These are phyloP conservation scores for Melinopterus prodromus DNA, from an alignment of 2,888 invertebrate genomes.

Conservation along the genomic window DNA sequence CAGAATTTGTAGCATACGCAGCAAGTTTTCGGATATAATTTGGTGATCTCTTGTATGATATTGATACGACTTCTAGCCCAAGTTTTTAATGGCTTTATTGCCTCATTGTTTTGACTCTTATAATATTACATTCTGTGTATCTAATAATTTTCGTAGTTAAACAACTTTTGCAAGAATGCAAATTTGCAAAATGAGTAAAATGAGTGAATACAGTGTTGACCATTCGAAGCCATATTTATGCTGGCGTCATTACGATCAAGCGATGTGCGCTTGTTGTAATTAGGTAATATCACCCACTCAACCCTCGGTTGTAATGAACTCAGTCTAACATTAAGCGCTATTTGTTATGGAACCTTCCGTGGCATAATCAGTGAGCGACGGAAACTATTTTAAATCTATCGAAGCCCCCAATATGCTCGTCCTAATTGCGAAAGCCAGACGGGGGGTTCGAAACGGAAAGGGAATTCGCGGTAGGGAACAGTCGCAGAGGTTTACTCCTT, in stretches of 20 bases:
- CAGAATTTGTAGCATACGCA: no score
- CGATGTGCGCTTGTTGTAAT: background rate
- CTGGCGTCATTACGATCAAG: background rate
- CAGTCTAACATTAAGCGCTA: background rate
- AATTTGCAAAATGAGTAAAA: no score
- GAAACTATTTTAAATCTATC: slow-evolving; percentile 44
- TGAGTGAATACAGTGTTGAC: no score
- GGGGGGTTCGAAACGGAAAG: slow-evolving; percentile 13
- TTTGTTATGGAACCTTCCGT: background rate
- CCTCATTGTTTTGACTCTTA: no score
- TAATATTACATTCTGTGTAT: no score
- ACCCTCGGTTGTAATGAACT: background rate
- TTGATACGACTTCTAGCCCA: no score
- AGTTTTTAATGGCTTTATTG: no score
- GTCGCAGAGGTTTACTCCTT: slow-evolving; percentile 31
- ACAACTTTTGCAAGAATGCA: no score
- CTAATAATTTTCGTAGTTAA: no score
- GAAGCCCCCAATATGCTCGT: slow-evolving; percentile 48
- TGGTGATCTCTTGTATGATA: no score
- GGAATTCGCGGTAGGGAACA: slow-evolving; percentile 17
- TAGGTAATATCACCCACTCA: slow-evolving; percentile 9
- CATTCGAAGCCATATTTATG: background rate
- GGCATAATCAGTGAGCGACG: slow-evolving; percentile 6
- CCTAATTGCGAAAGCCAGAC: slow-evolving; percentile 48
- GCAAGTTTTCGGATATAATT: no score